Evolutionary conservation across 1,140 invertebrate species (phyloP).

Genomic region (Solen grandis): DNA sequence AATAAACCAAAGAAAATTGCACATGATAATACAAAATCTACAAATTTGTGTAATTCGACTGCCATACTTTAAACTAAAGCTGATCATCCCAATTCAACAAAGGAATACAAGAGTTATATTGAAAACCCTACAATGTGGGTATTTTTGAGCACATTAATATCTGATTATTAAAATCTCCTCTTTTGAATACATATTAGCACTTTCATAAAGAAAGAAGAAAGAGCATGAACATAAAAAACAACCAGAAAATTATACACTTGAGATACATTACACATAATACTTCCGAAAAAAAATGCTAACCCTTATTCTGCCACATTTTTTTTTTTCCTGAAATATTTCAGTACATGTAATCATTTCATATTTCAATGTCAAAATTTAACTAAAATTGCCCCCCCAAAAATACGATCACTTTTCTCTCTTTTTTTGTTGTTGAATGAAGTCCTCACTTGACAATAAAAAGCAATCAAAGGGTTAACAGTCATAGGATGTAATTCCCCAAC

Average conservation of each 20-base stretch:
- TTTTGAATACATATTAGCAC: background rate
- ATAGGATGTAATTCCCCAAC: too few species aligned
- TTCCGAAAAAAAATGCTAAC: too few species aligned
- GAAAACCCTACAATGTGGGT: background rate
- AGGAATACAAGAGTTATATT: background rate
- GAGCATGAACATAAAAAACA: background rate
- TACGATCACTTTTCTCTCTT: too few species aligned
- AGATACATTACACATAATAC: too few species aligned
- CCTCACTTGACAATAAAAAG: too few species aligned
- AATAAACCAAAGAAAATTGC: background rate
- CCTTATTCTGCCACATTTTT: too few species aligned
- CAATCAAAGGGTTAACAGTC: too few species aligned
- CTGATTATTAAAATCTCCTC: slow-evolving; percentile 15
- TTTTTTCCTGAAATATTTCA: background rate
- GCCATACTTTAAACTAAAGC: background rate
- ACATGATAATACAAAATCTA: background rate
- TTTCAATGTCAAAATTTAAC: background rate
- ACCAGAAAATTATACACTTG: background rate
- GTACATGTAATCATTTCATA: background rate
- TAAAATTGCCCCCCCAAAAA: background rate
- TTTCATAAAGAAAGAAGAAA: background rate
- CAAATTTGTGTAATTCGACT: background rate
- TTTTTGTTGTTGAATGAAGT: too few species aligned
- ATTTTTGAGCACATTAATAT: slow-evolving; percentile 24
- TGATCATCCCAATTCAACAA: too few species aligned